Conservation (phyloP, 1,140 invertebrate genomes). For the Drosophila novamexicana region DNA sequence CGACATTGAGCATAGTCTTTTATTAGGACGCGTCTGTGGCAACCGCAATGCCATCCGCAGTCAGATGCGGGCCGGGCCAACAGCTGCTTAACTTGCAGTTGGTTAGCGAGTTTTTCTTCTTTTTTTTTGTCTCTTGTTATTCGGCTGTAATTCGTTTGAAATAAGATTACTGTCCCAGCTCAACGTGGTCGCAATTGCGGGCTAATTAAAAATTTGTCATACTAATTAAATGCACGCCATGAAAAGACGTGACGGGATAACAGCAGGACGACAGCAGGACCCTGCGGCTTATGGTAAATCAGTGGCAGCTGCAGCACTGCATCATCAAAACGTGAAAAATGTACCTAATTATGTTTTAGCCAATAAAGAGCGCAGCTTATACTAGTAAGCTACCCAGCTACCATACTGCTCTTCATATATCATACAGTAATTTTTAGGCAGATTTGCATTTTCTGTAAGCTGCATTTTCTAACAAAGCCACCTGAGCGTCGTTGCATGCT, state of each 20-base stretch:
- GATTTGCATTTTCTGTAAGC: constrained; percentile 67
- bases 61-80: constrained; percentile 48
- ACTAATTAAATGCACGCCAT: constrained; percentile 74
- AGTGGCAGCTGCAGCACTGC: constrained; percentile 18
- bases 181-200: constrained; percentile 68
- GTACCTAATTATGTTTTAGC: constrained; percentile 68
- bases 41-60: constrained; percentile 31
- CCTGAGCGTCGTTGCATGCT: constrained; percentile 47
- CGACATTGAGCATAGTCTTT: constrained; percentile 79
- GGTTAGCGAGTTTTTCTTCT: constrained; percentile 31
- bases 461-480: constrained; percentile 38
- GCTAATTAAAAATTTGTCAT: constrained; percentile 83
- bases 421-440: constrained; percentile 66
- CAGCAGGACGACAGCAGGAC: constrained; percentile 17
- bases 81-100: constrained; percentile 72
- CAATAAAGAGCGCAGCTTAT: constrained; percentile 30
- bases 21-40: constrained; percentile 57
- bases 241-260: constrained; percentile 41
- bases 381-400: constrained; percentile 2
- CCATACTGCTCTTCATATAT: constrained; percentile 50
- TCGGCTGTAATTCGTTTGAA: constrained; percentile 66
- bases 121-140: constrained; percentile 32
- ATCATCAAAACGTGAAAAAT: constrained; percentile 39
- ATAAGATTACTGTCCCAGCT: constrained; percentile 74
- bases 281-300: constrained; percentile 61